Evolutionary conservation across 35 echinoderm and acorn worm genomes (phyloP).

Genomic region (Lytechinus pictus): DNA sequence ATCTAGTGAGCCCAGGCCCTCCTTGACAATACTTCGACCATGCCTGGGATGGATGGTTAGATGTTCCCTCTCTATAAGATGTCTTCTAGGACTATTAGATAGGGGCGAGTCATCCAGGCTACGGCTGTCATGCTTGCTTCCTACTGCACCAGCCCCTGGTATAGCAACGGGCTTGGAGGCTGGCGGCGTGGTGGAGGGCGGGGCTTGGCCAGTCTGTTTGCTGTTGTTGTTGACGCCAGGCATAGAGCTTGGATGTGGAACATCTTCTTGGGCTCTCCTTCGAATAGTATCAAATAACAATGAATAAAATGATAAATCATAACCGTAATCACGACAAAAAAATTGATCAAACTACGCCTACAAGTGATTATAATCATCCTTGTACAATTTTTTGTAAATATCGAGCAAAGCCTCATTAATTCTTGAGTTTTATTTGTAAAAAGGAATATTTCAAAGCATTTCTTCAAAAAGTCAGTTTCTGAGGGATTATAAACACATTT

Average conservation of each 20-base stretch:
- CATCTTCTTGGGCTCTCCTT: slow-evolving; percentile 44
- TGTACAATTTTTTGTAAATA: too few relatives aligned
- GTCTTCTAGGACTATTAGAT: slow-evolving; percentile 72
- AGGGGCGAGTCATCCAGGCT: slow-evolving; percentile 57
- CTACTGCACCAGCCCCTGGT: slow-evolving; percentile 28
- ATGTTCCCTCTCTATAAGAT: slow-evolving; percentile 85
- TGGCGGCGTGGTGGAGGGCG: slow-evolving; percentile 25
- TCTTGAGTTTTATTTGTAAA: too few relatives aligned
- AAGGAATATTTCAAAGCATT: too few relatives aligned
- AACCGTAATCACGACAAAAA: too few relatives aligned
- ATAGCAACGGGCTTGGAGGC: slow-evolving; percentile 57
- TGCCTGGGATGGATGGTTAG: slow-evolving; percentile 94
- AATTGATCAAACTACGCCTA: too few relatives aligned
- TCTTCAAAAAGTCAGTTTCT: too few relatives aligned
- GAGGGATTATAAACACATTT: too few relatives aligned
- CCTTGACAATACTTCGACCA: slow-evolving; percentile 87
- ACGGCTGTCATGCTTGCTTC: slow-evolving; percentile 37
- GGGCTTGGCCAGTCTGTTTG: slow-evolving; percentile 26
- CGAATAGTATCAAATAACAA: neutral
- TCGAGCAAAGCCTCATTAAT: too few relatives aligned
- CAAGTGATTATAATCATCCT: too few relatives aligned
- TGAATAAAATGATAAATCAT: too few relatives aligned
- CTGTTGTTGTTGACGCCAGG: slow-evolving; percentile 65
- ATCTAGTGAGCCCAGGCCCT: slow-evolving; percentile 82
- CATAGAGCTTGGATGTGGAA: neutral